These are phyloP conservation scores for Melikaiella ostensackeni DNA, from an alignment of 2,888 invertebrate genomes.

Conservation along the genomic window DNA sequence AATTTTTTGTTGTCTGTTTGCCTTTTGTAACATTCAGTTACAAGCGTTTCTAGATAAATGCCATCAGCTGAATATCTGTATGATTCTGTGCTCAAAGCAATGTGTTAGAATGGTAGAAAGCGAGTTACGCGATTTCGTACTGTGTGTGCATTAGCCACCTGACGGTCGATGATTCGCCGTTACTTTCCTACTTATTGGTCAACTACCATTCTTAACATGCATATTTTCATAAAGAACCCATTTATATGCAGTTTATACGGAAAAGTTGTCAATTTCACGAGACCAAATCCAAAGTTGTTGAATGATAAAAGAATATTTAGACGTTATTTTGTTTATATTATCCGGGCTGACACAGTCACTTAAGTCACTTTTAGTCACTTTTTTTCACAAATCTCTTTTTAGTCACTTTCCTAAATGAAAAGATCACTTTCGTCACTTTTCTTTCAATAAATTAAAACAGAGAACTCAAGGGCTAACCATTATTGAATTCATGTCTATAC, in stretches of 20 bases:
- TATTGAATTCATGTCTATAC: too few relatives aligned
- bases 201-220: not conserved
- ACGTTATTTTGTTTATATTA: too few relatives aligned
- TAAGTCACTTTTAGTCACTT: too few relatives aligned
- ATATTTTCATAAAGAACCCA: not conserved
- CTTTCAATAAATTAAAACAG: too few relatives aligned
- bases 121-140: slow-evolving; percentile 63
- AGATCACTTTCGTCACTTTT: too few relatives aligned
- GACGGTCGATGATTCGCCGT: slow-evolving; percentile 53
- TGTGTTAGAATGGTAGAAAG: slow-evolving; percentile 60
- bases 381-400: too few relatives aligned
- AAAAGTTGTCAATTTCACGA: not conserved
- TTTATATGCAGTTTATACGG: not conserved
- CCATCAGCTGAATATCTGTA: slow-evolving; percentile 19
- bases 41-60: slow-evolving; percentile 19
- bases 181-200: slow-evolving; percentile 48
- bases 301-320: too few relatives aligned
- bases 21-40: slow-evolving; percentile 29
- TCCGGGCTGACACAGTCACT: too few relatives aligned
- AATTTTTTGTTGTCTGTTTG: slow-evolving; percentile 22
- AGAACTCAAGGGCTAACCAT: too few relatives aligned
- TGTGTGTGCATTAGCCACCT: slow-evolving; percentile 57
- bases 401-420: too few relatives aligned
- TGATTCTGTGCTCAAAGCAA: slow-evolving; percentile 32
- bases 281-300: too few relatives aligned